phyloP scores from a whole-genome alignment of 2,888 invertebrate genomes.

The Gastrophysa polygoni region DNA sequence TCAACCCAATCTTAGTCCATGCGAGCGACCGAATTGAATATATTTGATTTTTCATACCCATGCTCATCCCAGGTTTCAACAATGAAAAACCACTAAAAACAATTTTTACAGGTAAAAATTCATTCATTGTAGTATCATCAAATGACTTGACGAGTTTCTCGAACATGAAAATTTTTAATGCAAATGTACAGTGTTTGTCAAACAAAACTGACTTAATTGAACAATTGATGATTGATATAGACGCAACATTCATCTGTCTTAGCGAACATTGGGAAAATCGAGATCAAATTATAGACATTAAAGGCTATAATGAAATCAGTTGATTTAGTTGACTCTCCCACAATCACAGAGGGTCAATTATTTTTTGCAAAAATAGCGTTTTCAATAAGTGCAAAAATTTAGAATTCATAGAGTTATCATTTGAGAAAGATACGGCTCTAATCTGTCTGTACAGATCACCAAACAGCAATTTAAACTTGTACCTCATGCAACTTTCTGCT shows the following conservation, averaged over 20 bases:
- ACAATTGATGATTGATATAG: no score
- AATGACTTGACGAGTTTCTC: background rate
- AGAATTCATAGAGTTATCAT: background rate
- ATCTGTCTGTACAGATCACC: conserved; percentile 10
- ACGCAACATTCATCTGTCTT: no score
- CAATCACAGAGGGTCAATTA: background rate
- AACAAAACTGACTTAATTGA: no score
- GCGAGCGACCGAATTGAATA: no score
- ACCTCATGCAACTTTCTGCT: background rate
- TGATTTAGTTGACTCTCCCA: conserved; percentile 5
- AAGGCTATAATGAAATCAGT: conserved; percentile 7
- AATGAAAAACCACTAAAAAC: no score
- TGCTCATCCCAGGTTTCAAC: no score
- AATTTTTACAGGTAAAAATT: no score
- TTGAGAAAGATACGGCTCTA: conserved; percentile 1
- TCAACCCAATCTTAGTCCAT: no score
- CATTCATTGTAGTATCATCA: no score
- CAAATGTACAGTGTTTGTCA: no score
- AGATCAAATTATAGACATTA: conserved; percentile 6
- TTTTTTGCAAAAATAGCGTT: conserved; percentile 2
- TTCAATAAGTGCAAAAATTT: background rate
- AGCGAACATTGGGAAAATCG: conserved; percentile 4
- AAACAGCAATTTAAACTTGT: conserved; percentile 8
- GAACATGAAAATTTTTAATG: no score
- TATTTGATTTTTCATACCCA: no score